Evolutionary conservation across 2,888 invertebrate genomes (phyloP).

Genomic region (Choristoneura rosaceana): DNA sequence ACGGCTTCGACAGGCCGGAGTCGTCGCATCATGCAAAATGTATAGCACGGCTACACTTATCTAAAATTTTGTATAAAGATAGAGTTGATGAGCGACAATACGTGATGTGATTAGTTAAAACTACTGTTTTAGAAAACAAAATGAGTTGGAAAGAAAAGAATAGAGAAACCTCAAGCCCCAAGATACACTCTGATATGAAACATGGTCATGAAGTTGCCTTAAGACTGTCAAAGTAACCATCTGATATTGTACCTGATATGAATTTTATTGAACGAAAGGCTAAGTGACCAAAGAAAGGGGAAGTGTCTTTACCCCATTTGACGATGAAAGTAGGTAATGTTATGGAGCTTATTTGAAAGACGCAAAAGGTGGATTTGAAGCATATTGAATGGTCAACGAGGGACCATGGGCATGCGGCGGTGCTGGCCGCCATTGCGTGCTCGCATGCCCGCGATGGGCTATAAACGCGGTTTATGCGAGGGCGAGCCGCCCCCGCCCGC

Average conservation of each 20-base stretch:
- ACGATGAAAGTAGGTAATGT: background rate
- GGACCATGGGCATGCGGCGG: conserved; percentile 1
- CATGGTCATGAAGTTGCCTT: too few species aligned
- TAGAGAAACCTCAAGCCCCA: background rate
- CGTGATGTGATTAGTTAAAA: background rate
- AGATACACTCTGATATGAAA: too few species aligned
- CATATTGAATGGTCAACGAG: conserved; percentile 5
- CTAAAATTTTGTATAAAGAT: background rate
- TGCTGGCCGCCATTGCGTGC: conserved; percentile 41
- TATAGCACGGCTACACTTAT: background rate
- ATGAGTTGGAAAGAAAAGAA: background rate
- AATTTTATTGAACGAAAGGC: too few species aligned
- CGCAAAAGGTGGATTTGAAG: background rate
- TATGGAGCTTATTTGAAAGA: background rate
- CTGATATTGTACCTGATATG: too few species aligned
- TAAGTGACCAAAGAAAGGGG: too few species aligned
- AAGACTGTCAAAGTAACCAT: too few species aligned
- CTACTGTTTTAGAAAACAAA: background rate
- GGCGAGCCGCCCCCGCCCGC: conserved; percentile 66
- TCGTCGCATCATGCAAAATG: conserved; percentile 4
- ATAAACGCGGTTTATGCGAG: conserved; percentile 63
- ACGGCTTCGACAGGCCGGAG: conserved; percentile 1
- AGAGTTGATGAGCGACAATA: background rate
- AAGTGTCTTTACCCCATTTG: too few species aligned
- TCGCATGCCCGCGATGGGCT: conserved; percentile 62